Evolutionary conservation across 1,140 invertebrate genomes (phyloP).

Genomic region (Papilio aristodemus): DNA sequence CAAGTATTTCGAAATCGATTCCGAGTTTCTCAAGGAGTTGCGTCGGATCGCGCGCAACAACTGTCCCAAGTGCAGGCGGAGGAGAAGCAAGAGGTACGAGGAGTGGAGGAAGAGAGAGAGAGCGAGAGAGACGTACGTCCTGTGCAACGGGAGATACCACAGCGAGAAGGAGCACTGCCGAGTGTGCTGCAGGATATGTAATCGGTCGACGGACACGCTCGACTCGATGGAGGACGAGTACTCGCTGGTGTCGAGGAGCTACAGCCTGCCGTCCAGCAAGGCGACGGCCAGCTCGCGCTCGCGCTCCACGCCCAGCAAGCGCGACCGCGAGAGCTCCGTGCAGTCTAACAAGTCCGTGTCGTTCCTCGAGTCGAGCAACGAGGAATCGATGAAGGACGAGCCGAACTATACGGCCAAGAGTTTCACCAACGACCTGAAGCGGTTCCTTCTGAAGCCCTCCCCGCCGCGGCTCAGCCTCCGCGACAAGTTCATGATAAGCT

Average conservation of each 20-base stretch:
- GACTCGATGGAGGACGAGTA: conserved; percentile 69
- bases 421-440: conserved; percentile 78
- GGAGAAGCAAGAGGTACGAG: conserved; percentile 43
- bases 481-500: conserved; percentile 76
- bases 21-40: conserved; percentile 75
- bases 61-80: conserved; percentile 65
- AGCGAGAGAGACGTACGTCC: conserved; percentile 53
- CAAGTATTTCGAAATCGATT: conserved; percentile 79
- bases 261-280: conserved; percentile 52
- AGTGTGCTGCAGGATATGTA: conserved; percentile 66
- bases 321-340: conserved; percentile 69
- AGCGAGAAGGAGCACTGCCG: conserved; percentile 67
- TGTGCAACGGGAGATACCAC: conserved; percentile 66
- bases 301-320: conserved; percentile 46
- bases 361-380: conserved; percentile 72
- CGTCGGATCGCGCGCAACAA: conserved; percentile 67
- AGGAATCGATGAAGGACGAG: conserved; percentile 65
- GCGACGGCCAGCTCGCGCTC: conserved; percentile 47
- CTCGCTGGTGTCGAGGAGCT: conserved; percentile 63
- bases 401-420: conserved; percentile 77
- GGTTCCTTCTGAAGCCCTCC: conserved; percentile 73
- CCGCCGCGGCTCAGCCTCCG: conserved; percentile 71
- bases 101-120: conserved; percentile 37
- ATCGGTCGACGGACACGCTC: conserved; percentile 63
- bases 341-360: conserved; percentile 78